Conservation (phyloP, 2,113 vertebrate species). For the Dromas ardeola region DNA sequence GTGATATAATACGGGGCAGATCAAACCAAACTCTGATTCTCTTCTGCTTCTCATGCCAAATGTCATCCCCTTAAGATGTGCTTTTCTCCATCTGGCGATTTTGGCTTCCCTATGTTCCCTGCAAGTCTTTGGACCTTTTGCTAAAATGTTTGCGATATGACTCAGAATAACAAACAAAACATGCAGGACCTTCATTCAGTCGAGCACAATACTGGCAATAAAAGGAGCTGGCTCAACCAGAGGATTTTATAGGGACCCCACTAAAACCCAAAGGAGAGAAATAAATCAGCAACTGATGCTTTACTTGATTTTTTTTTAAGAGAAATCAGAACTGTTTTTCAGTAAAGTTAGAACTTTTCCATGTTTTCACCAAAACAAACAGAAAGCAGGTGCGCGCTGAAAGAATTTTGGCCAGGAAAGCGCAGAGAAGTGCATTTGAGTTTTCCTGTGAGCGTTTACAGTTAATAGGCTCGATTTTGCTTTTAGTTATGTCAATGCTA, state of each 20-base stretch:
- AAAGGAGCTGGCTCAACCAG: slow-evolving; percentile 44
- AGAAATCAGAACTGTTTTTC: not conserved
- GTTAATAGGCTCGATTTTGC: not conserved
- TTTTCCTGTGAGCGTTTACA: not conserved
- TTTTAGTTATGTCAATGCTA: not conserved
- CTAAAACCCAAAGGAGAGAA: slow-evolving; percentile 45
- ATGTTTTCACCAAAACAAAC: slow-evolving; percentile 59
- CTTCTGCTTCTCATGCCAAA: slow-evolving; percentile 33
- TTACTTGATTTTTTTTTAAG: not conserved
- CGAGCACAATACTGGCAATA: slow-evolving; percentile 33
- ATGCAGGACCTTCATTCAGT: slow-evolving; percentile 42
- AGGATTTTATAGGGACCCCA: slow-evolving; percentile 51
- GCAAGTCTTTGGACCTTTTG: slow-evolving; percentile 65
- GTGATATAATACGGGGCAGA: slow-evolving; percentile 8
- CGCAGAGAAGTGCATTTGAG: not conserved
- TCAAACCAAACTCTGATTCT: slow-evolving; percentile 30
- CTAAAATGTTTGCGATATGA: slow-evolving; percentile 74
- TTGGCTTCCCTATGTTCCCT: slow-evolving; percentile 42
- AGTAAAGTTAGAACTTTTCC: not conserved
- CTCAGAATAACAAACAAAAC: slow-evolving; percentile 77
- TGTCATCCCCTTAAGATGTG: slow-evolving; percentile 52
- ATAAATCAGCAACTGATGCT: not conserved
- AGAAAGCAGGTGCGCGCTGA: slow-evolving; percentile 56
- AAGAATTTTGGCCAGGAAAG: slow-evolving; percentile 22
- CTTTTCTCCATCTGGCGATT: slow-evolving; percentile 52